phyloP scores from a whole-genome alignment of 2,797 vertebrate species.

The Parauchenoglanis ngamensis region DNA sequence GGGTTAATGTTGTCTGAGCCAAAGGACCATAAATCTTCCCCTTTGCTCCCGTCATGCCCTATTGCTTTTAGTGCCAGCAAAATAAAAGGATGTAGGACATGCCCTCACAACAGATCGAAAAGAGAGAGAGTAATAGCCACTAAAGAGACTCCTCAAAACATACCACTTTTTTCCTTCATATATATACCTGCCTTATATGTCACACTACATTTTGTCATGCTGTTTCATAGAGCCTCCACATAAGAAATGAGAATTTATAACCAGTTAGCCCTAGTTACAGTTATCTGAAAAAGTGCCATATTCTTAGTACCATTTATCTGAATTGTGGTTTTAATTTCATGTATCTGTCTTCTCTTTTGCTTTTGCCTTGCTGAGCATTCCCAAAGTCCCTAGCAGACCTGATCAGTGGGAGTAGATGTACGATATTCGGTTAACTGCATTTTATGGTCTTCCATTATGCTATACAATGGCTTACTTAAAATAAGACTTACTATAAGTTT shows the following conservation, averaged over 20 bases:
- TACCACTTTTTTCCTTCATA: constrained; percentile 37
- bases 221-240: constrained; percentile 58
- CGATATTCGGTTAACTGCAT: not conserved
- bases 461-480: not conserved
- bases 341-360: constrained; percentile 71
- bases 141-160: constrained; percentile 57
- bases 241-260: constrained; percentile 68
- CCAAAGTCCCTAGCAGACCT: not conserved
- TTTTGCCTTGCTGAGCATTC: constrained; percentile 50
- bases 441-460: not conserved
- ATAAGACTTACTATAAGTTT: not conserved
- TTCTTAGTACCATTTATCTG: constrained; percentile 67
- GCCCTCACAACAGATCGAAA: constrained; percentile 65
- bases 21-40: constrained; percentile 67
- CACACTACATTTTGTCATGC: constrained; percentile 61
- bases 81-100: constrained; percentile 60
- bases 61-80: constrained; percentile 69
- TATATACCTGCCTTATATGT: constrained; percentile 44
- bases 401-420: not conserved
- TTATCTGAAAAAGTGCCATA: constrained; percentile 63
- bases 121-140: constrained; percentile 62
- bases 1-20: constrained; percentile 64
- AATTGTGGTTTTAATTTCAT: constrained; percentile 66
- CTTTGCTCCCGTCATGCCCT: constrained; percentile 66
- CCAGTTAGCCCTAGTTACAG: constrained; percentile 58